Base-by-base conservation (phyloP, 2,797 vertebrate genomes). In the Taeniopygia guttata region DNA sequence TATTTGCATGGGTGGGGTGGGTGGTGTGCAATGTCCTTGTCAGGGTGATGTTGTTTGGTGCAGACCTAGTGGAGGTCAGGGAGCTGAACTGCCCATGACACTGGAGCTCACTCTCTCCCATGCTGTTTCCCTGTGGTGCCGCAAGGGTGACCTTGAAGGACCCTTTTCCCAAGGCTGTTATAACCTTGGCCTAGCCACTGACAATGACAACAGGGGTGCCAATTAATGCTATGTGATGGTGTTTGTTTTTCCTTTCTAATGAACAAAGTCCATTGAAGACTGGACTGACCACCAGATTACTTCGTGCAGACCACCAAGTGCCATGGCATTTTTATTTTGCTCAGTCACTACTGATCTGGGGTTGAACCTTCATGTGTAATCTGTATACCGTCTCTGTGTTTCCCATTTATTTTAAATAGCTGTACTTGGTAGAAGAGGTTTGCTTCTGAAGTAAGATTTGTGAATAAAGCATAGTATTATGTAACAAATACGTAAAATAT, bases 211-310 rank as follows among this genome's bases (percentile, higher is more conserved):
- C 42, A 22, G 69, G 89, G 64, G 68, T 90, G 89, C 93, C 78
- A 95, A 45, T 96, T 94, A 96, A 88, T 67, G 78, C 88, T 92
- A 1, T 68, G 90, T 43, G 81, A 49, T 82, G n/a, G 55, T 45
- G 54, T 87, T 95, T 89, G 46, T 46, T 88, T 90, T 94, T 63
- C 30, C 27, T 45, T 84, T 88, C 77, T 82, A 56, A 63, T 60
- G 73, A 93, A 84, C 77, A 54, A 70, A 93, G 90, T 94, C 70
- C 74, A n/a, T 84, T 90, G 92, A 91, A 63, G 45, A 34, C 75
- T 70, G 52, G 55, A 54, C 63, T 77, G 84, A 89, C 93, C 84
- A 79, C 75, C 63, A 64, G 40, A 43, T 84, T 78, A 52, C 42
- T 93, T 90, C 77, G 54, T 1, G 1, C 32, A 43, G 67, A 70